Base-by-base conservation (phyloP, 2,113 vertebrate genomes). In the Prunella fulvescens region DNA sequence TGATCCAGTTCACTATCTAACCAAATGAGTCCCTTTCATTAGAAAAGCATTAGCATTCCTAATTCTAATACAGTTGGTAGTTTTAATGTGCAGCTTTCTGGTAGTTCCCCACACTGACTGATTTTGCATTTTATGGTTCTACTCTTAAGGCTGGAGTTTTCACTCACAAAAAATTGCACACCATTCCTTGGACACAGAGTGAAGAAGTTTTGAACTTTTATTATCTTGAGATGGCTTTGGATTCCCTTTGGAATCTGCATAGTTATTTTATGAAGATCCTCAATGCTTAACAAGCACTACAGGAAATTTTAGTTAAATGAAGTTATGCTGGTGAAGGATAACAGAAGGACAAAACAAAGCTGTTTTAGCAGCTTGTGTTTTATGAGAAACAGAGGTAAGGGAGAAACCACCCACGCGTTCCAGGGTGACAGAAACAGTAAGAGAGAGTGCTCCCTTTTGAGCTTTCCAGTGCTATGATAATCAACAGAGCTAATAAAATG, bases 291-390 rank as follows among this genome's bases (percentile, higher is more conserved):
- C 5, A 19, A 64, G 17, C 14, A 14, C 57, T 18, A 42, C 70
- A 88, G 79, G 88, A 95, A 95, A 85, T 92, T 81, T 86, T 66
- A 88, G 53, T 85, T 82, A 78, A 94, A 71, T 74, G 6, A 87
- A 66, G 15, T 81, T 91, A 35, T 71, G 40, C 18, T 69, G n/a
- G 31, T 86, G 37, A 79, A 61, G 53, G n/a, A 64, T 74, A 85
- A 88, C 45, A 60, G n/a, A 79, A 74, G 69, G 29, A 61, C 57
- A 71, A 91, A 91, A 64, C 53, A 87, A 91, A 92, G 50, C 54
- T 90, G 54, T 45, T 93, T 57, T 79, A 85, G 88, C 92, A 82
- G 67, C 37, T 73, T 92, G 28, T 92, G 54, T 86, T 96, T 91
- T 93, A 66, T 83, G 60, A 89, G 83, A 88, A 96, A 84, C 66